These are phyloP conservation scores for Anomalospiza imberbis DNA, from an alignment of 2,797 vertebrate species.

Conservation along the genomic window DNA sequence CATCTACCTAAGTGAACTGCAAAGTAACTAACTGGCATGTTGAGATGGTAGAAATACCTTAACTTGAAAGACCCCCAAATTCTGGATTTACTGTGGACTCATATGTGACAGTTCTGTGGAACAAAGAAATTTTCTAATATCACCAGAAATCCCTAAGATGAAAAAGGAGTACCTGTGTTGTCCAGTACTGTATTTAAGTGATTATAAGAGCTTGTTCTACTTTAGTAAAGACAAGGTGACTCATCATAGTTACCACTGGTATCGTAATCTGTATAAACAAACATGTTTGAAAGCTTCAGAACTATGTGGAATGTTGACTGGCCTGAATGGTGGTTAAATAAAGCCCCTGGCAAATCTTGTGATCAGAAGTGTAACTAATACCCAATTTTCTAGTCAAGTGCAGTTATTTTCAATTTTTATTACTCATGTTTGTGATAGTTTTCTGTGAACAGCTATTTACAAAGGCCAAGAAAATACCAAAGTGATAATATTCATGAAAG, in stretches of 20 bases:
- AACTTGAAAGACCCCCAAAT: background rate
- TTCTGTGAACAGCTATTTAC: conserved; percentile 22
- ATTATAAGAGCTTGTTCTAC: conserved; percentile 2
- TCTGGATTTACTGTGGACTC: background rate
- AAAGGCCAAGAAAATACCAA: background rate
- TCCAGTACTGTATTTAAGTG: background rate
- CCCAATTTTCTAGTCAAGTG: conserved; percentile 59
- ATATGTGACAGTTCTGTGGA: background rate
- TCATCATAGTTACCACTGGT: conserved; percentile 43
- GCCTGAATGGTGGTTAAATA: conserved; percentile 56
- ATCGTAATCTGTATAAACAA: conserved; percentile 58
- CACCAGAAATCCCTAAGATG: background rate
- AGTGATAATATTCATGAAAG: background rate
- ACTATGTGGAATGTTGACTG: conserved; percentile 59
- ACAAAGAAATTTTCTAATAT: background rate
- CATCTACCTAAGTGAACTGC: background rate
- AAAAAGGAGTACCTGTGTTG: background rate
- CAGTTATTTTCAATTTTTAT: conserved; percentile 55
- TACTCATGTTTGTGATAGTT: conserved; percentile 4
- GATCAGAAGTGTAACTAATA: conserved; percentile 62
- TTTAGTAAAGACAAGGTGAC: conserved; percentile 26
- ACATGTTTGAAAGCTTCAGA: conserved; percentile 55
- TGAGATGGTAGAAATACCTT: background rate
- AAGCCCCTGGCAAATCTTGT: conserved; percentile 57
- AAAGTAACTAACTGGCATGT: background rate